Base-by-base conservation (phyloP, 1,140 invertebrate species). In the Gonatopus flavifemur region DNA sequence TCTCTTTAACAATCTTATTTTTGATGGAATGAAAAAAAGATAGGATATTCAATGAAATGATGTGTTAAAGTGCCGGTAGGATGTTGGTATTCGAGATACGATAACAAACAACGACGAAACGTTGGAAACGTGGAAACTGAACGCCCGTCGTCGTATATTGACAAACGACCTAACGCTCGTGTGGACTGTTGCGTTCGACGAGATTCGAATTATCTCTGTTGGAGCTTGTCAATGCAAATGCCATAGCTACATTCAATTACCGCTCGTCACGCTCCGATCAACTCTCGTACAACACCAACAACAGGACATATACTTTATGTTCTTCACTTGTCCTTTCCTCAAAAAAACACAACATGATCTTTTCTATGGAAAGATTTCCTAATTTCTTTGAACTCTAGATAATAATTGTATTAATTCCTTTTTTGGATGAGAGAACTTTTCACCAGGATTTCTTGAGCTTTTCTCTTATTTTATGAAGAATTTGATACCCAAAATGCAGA, bases 121-220 rank as follows among this genome's bases (percentile, higher is more conserved):
- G 64, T 57, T 66, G 55, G 57, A 57, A 65, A 63, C 60, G 59
- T 59, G 55, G 59, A 61, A 49, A 61, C 57, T 62, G 64, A 57
- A 64, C 62, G 64, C 66, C 58, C 66, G 64, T 72, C 65, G 71
- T 70, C 62, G 66, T 76, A n/a, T n/a, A 75, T 76, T 77, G 72
- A 76, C 72, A 76, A 74, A 77, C 73, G 71, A 75, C 66, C 72
- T 65, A 72, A 62, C 62, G 57, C 70, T 58, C 67, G 62, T 67
- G 66, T 70, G 64, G 65, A 68, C 64, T 60, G 63, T 66, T 72
- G 69, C 65, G 68, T 75, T 75, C 72, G 68, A 76, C 69, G 72
- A 76, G 72, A 76, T 77, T 76, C 72, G 68, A 76, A 76, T 77
- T 77, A 77, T 77, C 73, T 77, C 70, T 74, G 70, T 66, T 72